A percentile compares a stretch with the other conserved stretches of the same genome.
Evolutionary conservation across 1,140 invertebrate species (phyloP).

Genomic region (Diploscapter pachys): DNA sequence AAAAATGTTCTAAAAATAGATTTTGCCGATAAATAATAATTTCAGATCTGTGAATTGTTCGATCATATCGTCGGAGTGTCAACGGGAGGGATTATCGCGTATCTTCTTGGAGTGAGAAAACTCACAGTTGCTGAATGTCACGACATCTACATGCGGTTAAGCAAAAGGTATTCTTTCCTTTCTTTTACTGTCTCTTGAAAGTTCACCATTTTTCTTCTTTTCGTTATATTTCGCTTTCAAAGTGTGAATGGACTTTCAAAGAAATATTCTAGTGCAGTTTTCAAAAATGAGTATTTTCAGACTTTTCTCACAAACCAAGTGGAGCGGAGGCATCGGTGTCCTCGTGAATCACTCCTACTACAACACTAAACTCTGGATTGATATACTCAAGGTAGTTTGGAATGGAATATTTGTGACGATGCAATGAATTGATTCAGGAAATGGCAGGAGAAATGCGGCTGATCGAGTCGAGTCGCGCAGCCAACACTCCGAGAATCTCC

Average conservation of each 20-base stretch:
- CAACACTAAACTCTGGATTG: conserved; percentile 79
- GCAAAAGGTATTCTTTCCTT: conserved; percentile 28
- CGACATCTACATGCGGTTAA: conserved; percentile 50
- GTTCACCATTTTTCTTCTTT: neutral
- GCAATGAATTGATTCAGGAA: too few relatives aligned
- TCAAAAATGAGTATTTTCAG: neutral
- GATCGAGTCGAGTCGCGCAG: conserved; percentile 39
- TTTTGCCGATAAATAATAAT: too few relatives aligned
- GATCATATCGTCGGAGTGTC: conserved; percentile 88
- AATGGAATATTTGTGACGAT: too few relatives aligned
- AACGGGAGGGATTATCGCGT: conserved; percentile 69
- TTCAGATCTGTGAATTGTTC: conserved; percentile 66
- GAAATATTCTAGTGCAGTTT: too few relatives aligned
- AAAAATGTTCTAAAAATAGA: too few relatives aligned
- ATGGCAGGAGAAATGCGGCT: conserved; percentile 1
- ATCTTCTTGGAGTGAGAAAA: conserved; percentile 58
- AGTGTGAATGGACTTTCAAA: too few relatives aligned
- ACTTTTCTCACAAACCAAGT: conserved; percentile 45
- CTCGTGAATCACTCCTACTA: conserved; percentile 81
- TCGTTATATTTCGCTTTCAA: neutral
- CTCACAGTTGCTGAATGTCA: conserved; percentile 45
- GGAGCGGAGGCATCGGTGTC: conserved; percentile 71
- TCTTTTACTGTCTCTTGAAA: neutral
- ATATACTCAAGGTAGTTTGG: conserved; percentile 68
- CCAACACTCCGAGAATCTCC: conserved; percentile 38